These are phyloP conservation scores for Dryadula phaetusa DNA, from an alignment of 2,888 invertebrate species.

Conservation along the genomic window DNA sequence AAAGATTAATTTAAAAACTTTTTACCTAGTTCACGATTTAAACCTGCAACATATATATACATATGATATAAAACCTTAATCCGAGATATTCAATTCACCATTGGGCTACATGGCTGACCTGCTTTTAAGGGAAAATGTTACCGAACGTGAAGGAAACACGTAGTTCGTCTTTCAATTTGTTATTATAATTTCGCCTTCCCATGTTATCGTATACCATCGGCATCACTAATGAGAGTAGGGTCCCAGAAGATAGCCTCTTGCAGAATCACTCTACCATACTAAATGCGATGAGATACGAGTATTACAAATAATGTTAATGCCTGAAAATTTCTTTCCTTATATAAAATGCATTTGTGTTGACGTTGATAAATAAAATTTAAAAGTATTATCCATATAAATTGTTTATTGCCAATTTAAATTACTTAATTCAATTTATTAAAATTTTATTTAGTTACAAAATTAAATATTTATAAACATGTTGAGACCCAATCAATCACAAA, in stretches of 20 bases:
- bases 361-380: background rate
- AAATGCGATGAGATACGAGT: constrained; percentile 47
- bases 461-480: too few relatives aligned
- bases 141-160: constrained; percentile 9
- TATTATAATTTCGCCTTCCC: constrained; percentile 36
- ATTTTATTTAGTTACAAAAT: too few relatives aligned
- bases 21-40: too few relatives aligned
- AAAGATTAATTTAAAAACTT: too few relatives aligned
- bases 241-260: constrained; percentile 44
- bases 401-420: too few relatives aligned
- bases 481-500: too few relatives aligned
- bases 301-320: constrained; percentile 2
- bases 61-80: background rate
- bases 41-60: too few relatives aligned
- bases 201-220: constrained; percentile 38
- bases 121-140: background rate
- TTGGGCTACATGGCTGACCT: background rate
- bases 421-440: too few relatives aligned
- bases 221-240: constrained; percentile 50
- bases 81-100: background rate
- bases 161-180: constrained; percentile 37
- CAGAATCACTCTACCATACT: constrained; percentile 48
- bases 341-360: background rate
- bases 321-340: background rate
- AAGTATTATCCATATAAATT: too few relatives aligned